Base-by-base conservation (phyloP, 1,140 invertebrate genomes). In the Orius laevigatus region DNA sequence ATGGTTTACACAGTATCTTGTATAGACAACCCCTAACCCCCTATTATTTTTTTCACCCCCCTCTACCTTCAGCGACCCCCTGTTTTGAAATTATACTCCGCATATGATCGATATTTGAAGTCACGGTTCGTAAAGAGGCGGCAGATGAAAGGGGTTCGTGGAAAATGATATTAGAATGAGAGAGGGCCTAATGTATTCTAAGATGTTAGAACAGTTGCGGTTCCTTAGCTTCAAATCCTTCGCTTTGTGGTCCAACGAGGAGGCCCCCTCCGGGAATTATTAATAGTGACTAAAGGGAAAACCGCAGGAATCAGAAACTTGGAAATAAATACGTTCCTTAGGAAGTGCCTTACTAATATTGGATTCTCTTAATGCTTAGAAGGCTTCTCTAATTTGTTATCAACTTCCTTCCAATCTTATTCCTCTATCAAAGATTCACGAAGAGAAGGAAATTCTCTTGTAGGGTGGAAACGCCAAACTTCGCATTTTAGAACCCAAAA, bases 1-100 rank as follows among this genome's bases (percentile, higher is more conserved):
- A 45, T n/a, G 43, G 43, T 45, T 45, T 45, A 45, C 43, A 45
- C 43, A 45, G 43, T 45, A 45, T 45, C 43, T 45, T 31, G 19
- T 45, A 45, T 45, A 45, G 43, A 45, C 20, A 45, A 45, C 43
- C 15, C 18, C 43, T 16, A n/a, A n/a, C n/a, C 41, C 19, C 41
- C 25, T 45, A 18, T 19, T 20, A 11, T 20, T 43, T 32, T 45
- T 45, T 45, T 45, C 43, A 32, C 18, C 43, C 43, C 19, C 36
- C 33, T 34, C 33, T n/a, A 34, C 33, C n/a, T 34, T 16, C 36
- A 10, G 11, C 3, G 36, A 38, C 36, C n/a, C n/a, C 36, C 36
- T 38, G 15, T 12, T 16, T 38, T 16, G 15, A 25, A 25, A 25
- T 25, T 25, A 25, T 25, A 25, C 25, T 25, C 25, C 25, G 25